phyloP scores from a whole-genome alignment of 2,888 invertebrate species.

The Yponomeuta plumbellus region DNA sequence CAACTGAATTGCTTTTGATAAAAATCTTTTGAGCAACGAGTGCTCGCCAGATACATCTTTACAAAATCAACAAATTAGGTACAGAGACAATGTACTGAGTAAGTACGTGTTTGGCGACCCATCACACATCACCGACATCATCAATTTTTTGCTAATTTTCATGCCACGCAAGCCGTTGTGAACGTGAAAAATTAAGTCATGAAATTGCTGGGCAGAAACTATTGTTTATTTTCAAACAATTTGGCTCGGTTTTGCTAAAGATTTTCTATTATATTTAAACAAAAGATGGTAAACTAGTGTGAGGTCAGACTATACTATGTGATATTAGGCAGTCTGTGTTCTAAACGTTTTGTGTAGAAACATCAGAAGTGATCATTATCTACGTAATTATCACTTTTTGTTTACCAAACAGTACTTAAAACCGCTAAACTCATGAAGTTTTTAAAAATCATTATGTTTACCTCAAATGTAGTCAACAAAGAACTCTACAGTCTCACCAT shows the following conservation, averaged over 20 bases:
- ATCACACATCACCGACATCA: neutral
- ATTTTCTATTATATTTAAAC: neutral
- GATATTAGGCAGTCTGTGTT: neutral
- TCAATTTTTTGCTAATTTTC: neutral
- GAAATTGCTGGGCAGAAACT: neutral
- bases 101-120: neutral
- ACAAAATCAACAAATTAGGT: neutral
- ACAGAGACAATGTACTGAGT: neutral
- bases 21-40: neutral
- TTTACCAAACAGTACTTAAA: neutral
- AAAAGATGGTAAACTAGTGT: conserved; percentile 6
- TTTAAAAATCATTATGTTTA: too few relatives aligned
- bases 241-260: conserved; percentile 1
- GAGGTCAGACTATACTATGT: neutral
- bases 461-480: too few relatives aligned
- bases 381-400: neutral
- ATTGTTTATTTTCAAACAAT: conserved; percentile 4
- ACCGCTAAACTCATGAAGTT: too few relatives aligned
- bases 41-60: neutral
- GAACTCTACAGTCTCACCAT: too few relatives aligned
- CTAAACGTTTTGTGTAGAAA: neutral
- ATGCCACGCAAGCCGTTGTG: neutral
- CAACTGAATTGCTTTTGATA: neutral
- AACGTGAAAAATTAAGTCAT: neutral
- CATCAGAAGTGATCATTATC: neutral